Evolutionary conservation across 2,113 vertebrate genomes (phyloP).

Genomic region (Taxidea taxus): DNA sequence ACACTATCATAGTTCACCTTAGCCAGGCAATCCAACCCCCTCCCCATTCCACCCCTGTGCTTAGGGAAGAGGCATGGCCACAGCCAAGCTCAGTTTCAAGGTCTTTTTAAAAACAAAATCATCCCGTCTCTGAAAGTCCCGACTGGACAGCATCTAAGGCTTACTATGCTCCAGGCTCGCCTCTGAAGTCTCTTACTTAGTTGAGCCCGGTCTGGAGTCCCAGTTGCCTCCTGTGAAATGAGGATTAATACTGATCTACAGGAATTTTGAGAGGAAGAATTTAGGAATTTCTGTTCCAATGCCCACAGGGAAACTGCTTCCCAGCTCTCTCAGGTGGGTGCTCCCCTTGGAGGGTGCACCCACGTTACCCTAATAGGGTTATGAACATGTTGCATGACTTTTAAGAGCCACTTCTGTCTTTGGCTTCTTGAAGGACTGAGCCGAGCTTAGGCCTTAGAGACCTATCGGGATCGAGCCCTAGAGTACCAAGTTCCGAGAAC

Average conservation of each 20-base stretch:
- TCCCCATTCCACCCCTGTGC: not conserved
- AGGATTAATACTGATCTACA: constrained; percentile 39
- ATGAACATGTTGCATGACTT: not conserved
- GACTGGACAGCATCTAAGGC: not conserved
- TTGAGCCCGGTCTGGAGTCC: not conserved
- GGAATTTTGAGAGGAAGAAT: not conserved
- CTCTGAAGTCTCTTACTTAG: not conserved
- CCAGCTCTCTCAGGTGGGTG: not conserved
- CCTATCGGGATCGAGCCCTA: not conserved
- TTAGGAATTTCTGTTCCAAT: not conserved
- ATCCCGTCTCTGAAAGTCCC: not conserved
- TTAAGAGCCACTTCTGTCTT: not conserved
- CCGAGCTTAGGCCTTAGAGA: not conserved
- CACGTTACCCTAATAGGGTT: not conserved
- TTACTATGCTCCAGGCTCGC: not conserved
- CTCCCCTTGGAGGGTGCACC: not conserved
- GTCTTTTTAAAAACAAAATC: not conserved
- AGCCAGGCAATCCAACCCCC: not conserved
- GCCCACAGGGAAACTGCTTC: not conserved
- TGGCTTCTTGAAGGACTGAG: not conserved
- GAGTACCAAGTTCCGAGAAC: not conserved
- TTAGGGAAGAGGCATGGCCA: not conserved
- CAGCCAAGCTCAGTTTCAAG: not conserved
- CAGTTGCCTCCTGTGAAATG: not conserved
- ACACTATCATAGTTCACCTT: not conserved